Conservation (phyloP, 2,797 vertebrate genomes). For the Myotis planiceps region DNA sequence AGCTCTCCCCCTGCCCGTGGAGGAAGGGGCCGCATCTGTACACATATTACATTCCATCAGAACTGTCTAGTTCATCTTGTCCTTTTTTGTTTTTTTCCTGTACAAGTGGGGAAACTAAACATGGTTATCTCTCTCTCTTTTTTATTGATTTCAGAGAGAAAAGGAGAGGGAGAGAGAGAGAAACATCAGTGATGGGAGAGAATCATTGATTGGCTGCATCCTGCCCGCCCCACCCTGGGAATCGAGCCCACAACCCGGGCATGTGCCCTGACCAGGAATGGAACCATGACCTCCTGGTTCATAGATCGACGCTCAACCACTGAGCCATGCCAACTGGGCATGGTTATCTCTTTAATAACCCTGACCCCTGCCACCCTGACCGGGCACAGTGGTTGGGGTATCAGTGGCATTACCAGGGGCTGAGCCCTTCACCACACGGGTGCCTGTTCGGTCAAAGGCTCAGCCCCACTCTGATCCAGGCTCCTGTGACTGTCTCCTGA, state of each 20-base stretch:
- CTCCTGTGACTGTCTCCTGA: not conserved
- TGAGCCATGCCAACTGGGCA: no score
- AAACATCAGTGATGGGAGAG: no score
- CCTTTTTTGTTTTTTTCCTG: not conserved
- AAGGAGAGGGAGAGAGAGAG: no score
- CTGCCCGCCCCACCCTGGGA: no score
- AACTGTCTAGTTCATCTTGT: not conserved
- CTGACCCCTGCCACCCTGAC: not conserved
- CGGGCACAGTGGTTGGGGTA: no score
- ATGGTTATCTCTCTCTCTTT: not conserved
- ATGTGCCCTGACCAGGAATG: no score
- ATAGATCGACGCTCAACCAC: no score
- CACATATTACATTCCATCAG: not conserved
- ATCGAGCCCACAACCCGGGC: no score
- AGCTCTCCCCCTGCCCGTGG: rapidly evolving
- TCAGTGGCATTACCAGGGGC: not conserved
- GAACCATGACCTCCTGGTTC: no score
- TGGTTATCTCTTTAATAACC: not conserved
- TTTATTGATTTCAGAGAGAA: no score
- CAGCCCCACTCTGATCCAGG: not conserved
- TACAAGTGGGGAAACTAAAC: not conserved
- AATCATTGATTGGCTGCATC: no score
- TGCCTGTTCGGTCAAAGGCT: not conserved
- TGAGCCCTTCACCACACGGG: not conserved
- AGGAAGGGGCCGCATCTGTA: no score